These are phyloP conservation scores for Chamaea fasciata DNA, from an alignment of 2,113 vertebrate species.

Conservation along the genomic window DNA sequence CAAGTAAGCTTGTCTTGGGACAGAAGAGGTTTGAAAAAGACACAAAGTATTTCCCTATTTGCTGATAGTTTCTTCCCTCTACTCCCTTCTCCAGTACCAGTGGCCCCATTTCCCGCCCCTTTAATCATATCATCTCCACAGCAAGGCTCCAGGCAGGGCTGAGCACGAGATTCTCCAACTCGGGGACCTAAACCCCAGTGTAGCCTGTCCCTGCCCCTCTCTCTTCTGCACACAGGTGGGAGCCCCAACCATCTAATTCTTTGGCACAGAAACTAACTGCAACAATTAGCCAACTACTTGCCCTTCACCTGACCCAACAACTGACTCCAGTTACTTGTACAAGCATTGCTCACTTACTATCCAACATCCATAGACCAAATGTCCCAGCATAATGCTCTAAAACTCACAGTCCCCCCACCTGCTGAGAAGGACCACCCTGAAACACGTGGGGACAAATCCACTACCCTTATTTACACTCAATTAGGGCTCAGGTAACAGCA, in stretches of 20 bases:
- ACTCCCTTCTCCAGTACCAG: neutral
- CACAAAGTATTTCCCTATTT: neutral
- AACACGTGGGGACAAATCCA: neutral
- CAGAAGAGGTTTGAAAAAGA: neutral
- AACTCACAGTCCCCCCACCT: neutral
- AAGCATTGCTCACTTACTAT: neutral
- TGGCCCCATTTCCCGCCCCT: neutral
- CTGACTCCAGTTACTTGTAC: neutral
- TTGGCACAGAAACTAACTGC: neutral
- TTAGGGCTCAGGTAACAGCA: neutral
- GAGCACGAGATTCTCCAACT: neutral
- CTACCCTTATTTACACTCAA: neutral
- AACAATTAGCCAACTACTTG: neutral
- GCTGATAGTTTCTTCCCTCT: neutral
- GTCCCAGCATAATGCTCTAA: neutral
- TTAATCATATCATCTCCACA: neutral
- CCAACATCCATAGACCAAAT: neutral
- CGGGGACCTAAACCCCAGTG: fast-evolving
- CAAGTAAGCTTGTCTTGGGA: neutral
- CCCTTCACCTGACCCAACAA: neutral
- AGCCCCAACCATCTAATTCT: neutral
- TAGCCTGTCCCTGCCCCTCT: neutral
- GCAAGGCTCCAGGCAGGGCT: neutral
- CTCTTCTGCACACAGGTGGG: neutral
- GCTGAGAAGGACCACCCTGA: neutral